phyloP scores from a whole-genome alignment of 2,797 vertebrate species.

The Tamandua tetradactyla region DNA sequence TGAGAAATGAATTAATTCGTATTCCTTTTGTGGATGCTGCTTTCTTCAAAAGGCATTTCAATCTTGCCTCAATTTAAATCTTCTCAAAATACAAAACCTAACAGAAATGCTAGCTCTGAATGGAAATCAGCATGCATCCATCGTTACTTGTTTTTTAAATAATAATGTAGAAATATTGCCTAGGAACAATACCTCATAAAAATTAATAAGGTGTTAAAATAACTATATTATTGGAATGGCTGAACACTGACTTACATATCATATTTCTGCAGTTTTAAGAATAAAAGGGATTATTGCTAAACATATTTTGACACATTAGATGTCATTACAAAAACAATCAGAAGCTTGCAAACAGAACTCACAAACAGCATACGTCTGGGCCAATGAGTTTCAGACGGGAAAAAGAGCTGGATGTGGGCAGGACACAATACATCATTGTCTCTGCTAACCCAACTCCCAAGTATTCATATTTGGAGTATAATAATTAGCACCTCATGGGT shows the following conservation, averaged over 20 bases:
- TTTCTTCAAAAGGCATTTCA: constrained; percentile 68
- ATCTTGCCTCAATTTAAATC: constrained; percentile 67
- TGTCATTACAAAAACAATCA: constrained; percentile 85
- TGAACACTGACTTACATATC: constrained; percentile 72
- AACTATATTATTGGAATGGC: constrained; percentile 65
- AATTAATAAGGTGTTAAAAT: constrained; percentile 79
- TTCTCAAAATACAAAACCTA: constrained; percentile 70
- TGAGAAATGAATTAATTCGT: constrained; percentile 55
- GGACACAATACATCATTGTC: constrained; percentile 84
- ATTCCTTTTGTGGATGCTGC: not conserved
- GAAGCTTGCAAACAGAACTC: constrained; percentile 82
- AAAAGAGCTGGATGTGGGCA: constrained; percentile 80
- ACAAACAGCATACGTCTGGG: constrained; percentile 76
- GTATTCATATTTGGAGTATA: constrained; percentile 79
- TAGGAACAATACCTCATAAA: constrained; percentile 70
- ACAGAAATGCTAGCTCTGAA: constrained; percentile 61
- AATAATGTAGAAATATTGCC: constrained; percentile 56
- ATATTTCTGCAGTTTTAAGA: constrained; percentile 81
- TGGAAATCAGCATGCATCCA: constrained; percentile 64
- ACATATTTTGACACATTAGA: constrained; percentile 84
- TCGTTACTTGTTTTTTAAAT: constrained; percentile 74
- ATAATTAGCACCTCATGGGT: constrained; percentile 82
- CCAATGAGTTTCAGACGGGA: constrained; percentile 83
- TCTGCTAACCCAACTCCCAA: constrained; percentile 76
- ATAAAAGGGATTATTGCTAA: constrained; percentile 82